phyloP scores from a whole-genome alignment of 2,797 vertebrate species.

The Lacerta agilis region DNA sequence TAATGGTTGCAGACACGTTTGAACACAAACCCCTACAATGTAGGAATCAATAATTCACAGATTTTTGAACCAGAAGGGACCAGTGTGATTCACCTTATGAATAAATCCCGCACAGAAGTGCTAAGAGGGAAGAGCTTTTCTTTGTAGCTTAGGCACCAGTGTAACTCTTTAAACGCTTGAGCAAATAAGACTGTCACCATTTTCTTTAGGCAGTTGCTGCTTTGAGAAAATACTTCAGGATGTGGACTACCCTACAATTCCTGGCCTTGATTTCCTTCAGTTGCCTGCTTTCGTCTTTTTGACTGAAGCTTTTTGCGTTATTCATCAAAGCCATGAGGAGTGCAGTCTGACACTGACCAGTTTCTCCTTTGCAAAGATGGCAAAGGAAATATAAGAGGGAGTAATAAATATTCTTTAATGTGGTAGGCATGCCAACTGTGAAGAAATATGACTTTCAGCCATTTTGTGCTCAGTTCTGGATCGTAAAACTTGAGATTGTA shows the following conservation, averaged over 20 bases:
- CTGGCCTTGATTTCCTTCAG: not conserved
- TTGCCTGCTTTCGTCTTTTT: not conserved
- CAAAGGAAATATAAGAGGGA: not conserved
- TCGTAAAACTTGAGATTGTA: no score
- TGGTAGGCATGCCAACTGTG: not conserved
- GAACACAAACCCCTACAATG: slow-evolving; percentile 28
- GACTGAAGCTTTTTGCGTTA: not conserved
- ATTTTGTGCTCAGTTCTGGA: not conserved
- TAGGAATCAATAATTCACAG: slow-evolving; percentile 24
- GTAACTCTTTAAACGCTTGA: not conserved
- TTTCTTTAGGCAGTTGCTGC: not conserved
- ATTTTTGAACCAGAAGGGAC: slow-evolving; percentile 16
- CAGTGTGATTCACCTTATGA: not conserved
- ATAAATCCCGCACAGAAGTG: slow-evolving; percentile 23
- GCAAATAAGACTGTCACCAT: not conserved
- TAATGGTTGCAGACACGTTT: slow-evolving; percentile 8
- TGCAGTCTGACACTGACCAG: not conserved
- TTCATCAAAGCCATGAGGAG: not conserved
- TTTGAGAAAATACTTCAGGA: not conserved
- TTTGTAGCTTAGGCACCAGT: not conserved
- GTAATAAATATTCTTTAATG: not conserved
- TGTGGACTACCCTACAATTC: not conserved
- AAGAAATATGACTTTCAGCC: not conserved
- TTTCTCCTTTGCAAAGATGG: not conserved
- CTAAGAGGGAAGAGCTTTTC: slow-evolving; percentile 21